These are phyloP conservation scores for Papilio helenus DNA, from an alignment of 1,140 invertebrate genomes.

Conservation along the genomic window DNA sequence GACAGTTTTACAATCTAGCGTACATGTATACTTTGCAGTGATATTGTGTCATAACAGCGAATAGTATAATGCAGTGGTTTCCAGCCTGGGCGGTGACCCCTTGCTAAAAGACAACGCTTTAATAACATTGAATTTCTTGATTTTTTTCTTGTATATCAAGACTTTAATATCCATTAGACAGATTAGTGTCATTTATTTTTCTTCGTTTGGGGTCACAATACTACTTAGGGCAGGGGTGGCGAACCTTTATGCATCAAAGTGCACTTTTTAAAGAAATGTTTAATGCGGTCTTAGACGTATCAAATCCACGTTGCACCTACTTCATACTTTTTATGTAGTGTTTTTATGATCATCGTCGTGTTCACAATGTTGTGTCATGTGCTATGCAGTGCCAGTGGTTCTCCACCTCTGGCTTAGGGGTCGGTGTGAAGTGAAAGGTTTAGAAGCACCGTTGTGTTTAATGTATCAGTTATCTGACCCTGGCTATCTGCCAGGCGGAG, in stretches of 20 bases:
- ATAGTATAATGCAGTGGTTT: not conserved
- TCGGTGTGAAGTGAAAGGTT: not conserved
- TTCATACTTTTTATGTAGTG: too few species aligned
- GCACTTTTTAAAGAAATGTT: too few species aligned
- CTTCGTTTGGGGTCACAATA: too few species aligned
- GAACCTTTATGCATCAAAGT: too few species aligned
- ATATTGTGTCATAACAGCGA: conserved; percentile 1
- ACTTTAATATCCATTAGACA: not conserved
- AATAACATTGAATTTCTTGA: not conserved
- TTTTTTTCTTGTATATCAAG: not conserved
- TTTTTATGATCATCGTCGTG: too few species aligned
- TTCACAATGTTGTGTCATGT: too few species aligned
- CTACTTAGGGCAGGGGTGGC: too few species aligned
- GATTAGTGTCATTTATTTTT: not conserved
- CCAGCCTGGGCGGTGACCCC: not conserved
- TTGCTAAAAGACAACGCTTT: not conserved
- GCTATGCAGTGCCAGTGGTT: too few species aligned
- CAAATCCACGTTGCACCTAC: too few species aligned
- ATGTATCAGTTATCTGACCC: conserved; percentile 69
- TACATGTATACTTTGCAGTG: not conserved
- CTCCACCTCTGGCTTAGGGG: not conserved
- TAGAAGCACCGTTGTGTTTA: not conserved
- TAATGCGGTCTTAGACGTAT: too few species aligned
- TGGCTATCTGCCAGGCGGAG: conserved; percentile 77
- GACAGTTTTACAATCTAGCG: not conserved